Evolutionary conservation across 2,797 vertebrate genomes (phyloP).

Genomic region (Falco rusticolus): DNA sequence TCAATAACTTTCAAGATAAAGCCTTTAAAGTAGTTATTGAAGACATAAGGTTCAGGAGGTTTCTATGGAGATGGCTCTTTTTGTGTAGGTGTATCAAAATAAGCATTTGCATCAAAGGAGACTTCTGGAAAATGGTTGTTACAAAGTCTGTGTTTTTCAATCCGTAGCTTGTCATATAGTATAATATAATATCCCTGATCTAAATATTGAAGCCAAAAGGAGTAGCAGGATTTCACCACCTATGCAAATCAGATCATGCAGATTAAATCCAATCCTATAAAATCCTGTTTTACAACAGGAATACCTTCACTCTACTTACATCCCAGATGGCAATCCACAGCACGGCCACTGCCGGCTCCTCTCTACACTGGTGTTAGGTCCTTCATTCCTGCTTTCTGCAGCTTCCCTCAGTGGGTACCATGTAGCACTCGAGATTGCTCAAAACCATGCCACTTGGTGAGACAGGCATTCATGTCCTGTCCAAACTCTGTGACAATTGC

Average conservation of each 20-base stretch:
- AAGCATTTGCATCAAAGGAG: conserved; percentile 31
- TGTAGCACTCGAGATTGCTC: background rate
- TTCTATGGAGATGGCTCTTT: conserved; percentile 55
- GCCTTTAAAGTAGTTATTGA: conserved; percentile 54
- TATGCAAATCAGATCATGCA: conserved; percentile 38
- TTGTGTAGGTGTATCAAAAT: conserved; percentile 40
- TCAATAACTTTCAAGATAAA: conserved; percentile 49
- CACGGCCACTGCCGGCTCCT: background rate
- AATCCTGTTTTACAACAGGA: background rate
- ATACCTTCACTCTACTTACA: background rate
- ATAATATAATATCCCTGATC: background rate
- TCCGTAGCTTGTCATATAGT: background rate
- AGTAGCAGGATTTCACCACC: background rate
- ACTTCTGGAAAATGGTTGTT: background rate
- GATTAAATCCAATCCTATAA: conserved; percentile 11
- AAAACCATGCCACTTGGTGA: fast-evolving
- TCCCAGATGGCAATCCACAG: background rate
- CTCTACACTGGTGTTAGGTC: background rate
- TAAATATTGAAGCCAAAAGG: conserved; percentile 15
- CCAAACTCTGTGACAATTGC: background rate
- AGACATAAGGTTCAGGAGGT: conserved; percentile 43
- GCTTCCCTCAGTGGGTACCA: fast-evolving
- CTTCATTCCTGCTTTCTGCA: background rate
- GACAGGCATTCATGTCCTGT: fast-evolving
- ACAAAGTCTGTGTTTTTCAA: background rate